Conservation (phyloP, 2,888 invertebrate species). For the Sminthurides aquaticus region DNA sequence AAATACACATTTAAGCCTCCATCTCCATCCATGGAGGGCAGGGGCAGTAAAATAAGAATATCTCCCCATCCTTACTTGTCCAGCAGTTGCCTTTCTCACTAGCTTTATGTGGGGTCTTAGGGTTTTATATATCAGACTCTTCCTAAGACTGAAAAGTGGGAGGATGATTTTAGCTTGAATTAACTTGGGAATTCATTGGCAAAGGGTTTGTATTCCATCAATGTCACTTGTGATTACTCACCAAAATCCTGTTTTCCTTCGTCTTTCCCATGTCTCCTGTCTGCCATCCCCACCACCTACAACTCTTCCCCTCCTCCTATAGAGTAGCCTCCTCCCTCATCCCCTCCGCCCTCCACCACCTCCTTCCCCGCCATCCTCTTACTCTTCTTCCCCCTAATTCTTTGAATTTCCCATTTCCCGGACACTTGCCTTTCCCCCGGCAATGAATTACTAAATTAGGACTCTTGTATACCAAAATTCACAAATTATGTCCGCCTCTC, state of each 20-base stretch:
- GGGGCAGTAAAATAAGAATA: too few species aligned
- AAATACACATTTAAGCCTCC: too few species aligned
- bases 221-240: constrained; percentile 21
- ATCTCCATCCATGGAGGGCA: too few species aligned
- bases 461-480: neutral
- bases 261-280: neutral
- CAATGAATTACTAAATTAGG: neutral
- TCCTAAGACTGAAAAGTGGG: neutral
- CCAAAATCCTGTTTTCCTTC: neutral
- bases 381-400: too few species aligned
- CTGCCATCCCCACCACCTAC: neutral
- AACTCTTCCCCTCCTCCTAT: neutral
- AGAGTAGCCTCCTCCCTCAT: neutral
- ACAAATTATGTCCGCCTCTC: neutral
- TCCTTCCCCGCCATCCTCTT: neutral
- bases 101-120: too few species aligned
- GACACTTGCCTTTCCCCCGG: neutral
- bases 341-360: neutral
- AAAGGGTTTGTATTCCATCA: constrained; percentile 24
- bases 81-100: too few species aligned
- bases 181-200: constrained; percentile 25
- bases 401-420: neutral
- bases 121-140: too few species aligned
- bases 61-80: too few species aligned
- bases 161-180: constrained; percentile 22